Conservation (phyloP, 2,888 invertebrate species). For the Proisotoma minuta region DNA sequence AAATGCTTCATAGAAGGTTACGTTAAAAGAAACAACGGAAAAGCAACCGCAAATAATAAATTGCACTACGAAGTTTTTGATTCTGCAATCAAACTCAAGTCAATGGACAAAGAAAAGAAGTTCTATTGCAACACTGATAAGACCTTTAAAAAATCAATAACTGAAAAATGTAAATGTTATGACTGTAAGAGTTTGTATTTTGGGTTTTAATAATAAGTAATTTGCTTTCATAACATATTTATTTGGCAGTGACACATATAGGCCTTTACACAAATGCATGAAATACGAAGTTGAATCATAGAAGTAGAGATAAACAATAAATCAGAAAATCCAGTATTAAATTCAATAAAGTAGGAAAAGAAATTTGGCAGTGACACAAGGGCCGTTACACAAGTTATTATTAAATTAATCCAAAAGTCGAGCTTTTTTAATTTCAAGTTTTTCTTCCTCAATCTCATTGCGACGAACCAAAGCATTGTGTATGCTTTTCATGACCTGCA, state of each 20-base stretch:
- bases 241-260: too few relatives aligned
- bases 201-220: background rate
- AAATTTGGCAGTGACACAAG: background rate
- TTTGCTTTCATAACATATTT: too few relatives aligned
- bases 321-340: too few relatives aligned
- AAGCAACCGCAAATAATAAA: background rate
- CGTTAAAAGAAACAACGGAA: constrained; percentile 6
- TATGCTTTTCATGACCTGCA: background rate
- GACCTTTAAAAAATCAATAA: too few relatives aligned
- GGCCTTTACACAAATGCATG: too few relatives aligned
- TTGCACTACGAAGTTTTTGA: constrained; percentile 2
- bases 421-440: background rate
- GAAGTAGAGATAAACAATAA: too few relatives aligned
- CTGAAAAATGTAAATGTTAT: background rate
- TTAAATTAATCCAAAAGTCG: background rate
- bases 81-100: background rate
- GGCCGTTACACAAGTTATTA: background rate
- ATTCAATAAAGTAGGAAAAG: background rate
- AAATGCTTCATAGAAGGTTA: constrained; percentile 18
- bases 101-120: background rate
- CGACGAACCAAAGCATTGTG: background rate
- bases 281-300: too few relatives aligned
- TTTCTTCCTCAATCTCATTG: constrained; percentile 1
- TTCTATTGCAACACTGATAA: constrained; percentile 8
- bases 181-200: constrained; percentile 3